These are phyloP conservation scores for Leptopilina syphax DNA, from an alignment of 2,888 invertebrate species.

Conservation along the genomic window DNA sequence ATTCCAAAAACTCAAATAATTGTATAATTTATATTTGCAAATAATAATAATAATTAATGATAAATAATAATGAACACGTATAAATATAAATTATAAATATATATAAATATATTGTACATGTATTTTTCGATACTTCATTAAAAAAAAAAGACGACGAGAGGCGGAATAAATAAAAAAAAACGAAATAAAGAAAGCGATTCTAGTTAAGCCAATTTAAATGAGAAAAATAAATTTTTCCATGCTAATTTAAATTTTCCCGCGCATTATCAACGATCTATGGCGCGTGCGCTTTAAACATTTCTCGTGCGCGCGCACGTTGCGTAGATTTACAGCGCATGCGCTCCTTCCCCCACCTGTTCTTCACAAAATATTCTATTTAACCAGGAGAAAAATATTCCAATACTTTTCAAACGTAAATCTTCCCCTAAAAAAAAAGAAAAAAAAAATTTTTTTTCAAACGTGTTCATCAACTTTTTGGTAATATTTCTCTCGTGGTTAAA, in stretches of 20 bases:
- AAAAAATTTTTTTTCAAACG: conserved; percentile 23
- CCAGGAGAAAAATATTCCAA: not conserved
- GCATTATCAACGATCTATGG: not conserved
- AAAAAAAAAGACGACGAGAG: conserved; percentile 53
- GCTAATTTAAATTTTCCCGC: conserved; percentile 6
- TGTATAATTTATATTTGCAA: conserved; percentile 63
- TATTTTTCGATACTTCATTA: conserved; percentile 66
- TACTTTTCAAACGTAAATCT: conserved; percentile 32
- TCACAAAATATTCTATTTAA: not conserved
- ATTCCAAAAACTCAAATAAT: conserved; percentile 55
- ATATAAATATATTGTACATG: conserved; percentile 55
- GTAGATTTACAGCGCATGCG: conserved; percentile 2
- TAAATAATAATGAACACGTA: conserved; percentile 34
- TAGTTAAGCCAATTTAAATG: not conserved
- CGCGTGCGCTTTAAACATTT: conserved; percentile 20
- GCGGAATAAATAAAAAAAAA: conserved; percentile 32
- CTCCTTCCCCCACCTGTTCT: not conserved
- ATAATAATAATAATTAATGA: conserved; percentile 53
- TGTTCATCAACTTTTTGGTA: conserved; percentile 8
- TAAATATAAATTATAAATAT: conserved; percentile 54
- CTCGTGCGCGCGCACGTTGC: not conserved
- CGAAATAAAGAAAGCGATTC: not conserved
- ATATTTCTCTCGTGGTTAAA: conserved; percentile 7
- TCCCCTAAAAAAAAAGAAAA: conserved; percentile 40
- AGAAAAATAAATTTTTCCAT: conserved; percentile 18